Evolutionary conservation across 2,888 invertebrate genomes (phyloP).

Genomic region (Parnassius mnemosyne): DNA sequence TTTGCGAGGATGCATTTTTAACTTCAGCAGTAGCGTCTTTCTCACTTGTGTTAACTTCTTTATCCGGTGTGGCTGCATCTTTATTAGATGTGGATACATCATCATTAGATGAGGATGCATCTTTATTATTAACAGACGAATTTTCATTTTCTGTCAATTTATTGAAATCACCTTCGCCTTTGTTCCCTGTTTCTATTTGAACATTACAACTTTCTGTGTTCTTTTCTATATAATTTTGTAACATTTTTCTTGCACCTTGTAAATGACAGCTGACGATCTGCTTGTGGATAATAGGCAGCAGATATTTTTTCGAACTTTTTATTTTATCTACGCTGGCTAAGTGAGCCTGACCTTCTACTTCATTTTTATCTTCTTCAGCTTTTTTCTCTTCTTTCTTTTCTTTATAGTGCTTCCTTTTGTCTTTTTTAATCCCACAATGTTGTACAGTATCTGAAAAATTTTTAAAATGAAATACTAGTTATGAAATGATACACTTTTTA

Average conservation of each 20-base stretch:
- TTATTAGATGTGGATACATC: constrained; percentile 18
- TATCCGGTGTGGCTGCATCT: not conserved
- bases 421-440: constrained; percentile 14
- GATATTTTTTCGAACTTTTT: constrained; percentile 45
- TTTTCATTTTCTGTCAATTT: constrained; percentile 21
- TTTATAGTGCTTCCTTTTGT: constrained; percentile 22
- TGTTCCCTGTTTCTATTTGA: not conserved
- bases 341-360: constrained; percentile 31
- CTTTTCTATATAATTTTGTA: constrained; percentile 40
- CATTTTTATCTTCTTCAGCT: constrained; percentile 14
- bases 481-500: too few relatives aligned
- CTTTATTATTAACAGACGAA: constrained; percentile 8
- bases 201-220: constrained; percentile 10
- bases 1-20: not conserved
- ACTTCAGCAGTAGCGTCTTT: not conserved
- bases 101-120: constrained; percentile 12
- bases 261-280: constrained; percentile 36
- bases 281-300: constrained; percentile 47
- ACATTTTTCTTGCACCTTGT: constrained; percentile 38
- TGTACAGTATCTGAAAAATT: constrained; percentile 37
- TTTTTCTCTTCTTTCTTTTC: constrained; percentile 29
- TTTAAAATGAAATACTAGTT: not conserved
- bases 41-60: not conserved
- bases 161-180: not conserved
- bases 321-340: constrained; percentile 32